Conservation (phyloP, 1,140 invertebrate genomes). For the Rhynchophorus ferrugineus region DNA sequence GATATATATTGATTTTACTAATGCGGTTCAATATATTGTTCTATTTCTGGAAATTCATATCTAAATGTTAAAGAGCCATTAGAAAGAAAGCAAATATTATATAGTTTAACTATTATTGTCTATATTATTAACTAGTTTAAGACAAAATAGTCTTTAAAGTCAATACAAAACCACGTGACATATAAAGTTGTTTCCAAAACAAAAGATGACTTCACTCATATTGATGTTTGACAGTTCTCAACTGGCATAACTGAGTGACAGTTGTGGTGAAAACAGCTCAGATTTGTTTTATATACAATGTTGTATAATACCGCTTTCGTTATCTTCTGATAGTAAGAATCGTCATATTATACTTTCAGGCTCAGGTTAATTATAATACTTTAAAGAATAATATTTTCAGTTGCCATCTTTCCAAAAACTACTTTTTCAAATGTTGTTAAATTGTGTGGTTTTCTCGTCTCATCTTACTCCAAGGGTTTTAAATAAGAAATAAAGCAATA, state of each 20-base stretch:
- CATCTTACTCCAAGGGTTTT: too few relatives aligned
- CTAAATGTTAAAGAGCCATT: too few relatives aligned
- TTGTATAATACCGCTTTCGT: not conserved
- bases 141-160: not conserved
- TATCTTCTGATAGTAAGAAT: slow-evolving; percentile 1
- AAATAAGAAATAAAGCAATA: too few relatives aligned
- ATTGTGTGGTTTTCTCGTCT: too few relatives aligned
- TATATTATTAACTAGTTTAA: not conserved
- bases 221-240: not conserved
- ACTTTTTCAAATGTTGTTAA: too few relatives aligned
- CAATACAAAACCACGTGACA: not conserved
- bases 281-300: not conserved
- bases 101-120: too few relatives aligned
- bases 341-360: not conserved
- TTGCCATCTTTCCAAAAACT: too few relatives aligned
- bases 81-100: too few relatives aligned
- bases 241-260: not conserved
- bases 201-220: not conserved
- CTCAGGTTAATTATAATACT: not conserved
- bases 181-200: not conserved
- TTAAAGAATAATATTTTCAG: not conserved
- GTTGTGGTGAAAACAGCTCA: not conserved
- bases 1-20: too few relatives aligned
- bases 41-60: too few relatives aligned
- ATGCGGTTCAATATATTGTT: too few relatives aligned